phyloP scores from a whole-genome alignment of 2,888 invertebrate species.

The Apeira syringaria region DNA sequence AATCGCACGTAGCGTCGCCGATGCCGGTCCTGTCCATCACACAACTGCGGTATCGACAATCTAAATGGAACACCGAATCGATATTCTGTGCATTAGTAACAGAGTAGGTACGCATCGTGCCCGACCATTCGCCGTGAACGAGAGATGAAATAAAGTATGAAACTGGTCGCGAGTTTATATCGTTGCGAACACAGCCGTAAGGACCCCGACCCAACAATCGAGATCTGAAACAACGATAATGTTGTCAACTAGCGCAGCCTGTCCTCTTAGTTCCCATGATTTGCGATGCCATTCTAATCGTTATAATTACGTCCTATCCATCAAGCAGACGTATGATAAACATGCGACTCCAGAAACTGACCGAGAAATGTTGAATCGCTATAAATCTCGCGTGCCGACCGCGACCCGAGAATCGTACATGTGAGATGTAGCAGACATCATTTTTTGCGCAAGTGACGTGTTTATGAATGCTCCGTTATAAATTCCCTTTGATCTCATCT shows the following conservation, averaged over 20 bases:
- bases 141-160: conserved; percentile 74
- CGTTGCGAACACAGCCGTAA: conserved; percentile 45
- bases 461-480: conserved; percentile 73
- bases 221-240: conserved; percentile 73
- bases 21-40: conserved; percentile 66
- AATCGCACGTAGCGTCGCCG: conserved; percentile 52
- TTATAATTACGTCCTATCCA: conserved; percentile 79
- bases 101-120: conserved; percentile 63
- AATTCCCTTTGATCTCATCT: conserved; percentile 73
- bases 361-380: conserved; percentile 57
- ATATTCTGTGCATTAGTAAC: conserved; percentile 61
- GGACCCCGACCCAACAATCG: conserved; percentile 70
- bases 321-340: conserved; percentile 75
- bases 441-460: conserved; percentile 71
- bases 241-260: conserved; percentile 73
- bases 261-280: conserved; percentile 78
- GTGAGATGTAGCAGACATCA: conserved; percentile 77
- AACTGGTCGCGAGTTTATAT: conserved; percentile 48
- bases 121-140: conserved; percentile 59
- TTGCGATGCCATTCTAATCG: conserved; percentile 78
- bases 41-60: conserved; percentile 68
- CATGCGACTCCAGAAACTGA: conserved; percentile 54
- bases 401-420: conserved; percentile 32
- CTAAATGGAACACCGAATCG: conserved; percentile 75
- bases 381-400: conserved; percentile 54